Evolutionary conservation across 2,113 vertebrate species (phyloP).

Genomic region (Phalacrocorax brasilianus): DNA sequence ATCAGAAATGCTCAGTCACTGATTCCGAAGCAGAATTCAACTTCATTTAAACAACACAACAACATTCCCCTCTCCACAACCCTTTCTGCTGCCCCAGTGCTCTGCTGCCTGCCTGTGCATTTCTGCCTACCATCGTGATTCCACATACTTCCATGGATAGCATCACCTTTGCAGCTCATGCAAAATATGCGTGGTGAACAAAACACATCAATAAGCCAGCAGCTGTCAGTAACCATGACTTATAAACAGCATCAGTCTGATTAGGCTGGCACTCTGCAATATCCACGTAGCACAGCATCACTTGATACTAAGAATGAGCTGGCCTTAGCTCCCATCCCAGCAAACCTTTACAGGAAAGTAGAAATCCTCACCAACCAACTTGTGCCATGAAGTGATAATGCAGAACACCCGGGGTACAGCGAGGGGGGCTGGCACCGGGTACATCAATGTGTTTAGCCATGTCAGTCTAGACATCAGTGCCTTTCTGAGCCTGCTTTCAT

Average conservation of each 20-base stretch:
- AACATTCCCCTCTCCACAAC: too few species aligned
- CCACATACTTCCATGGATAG: not conserved
- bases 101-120: not conserved
- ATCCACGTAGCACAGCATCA: not conserved
- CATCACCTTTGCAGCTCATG: not conserved
- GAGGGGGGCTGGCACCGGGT: not conserved
- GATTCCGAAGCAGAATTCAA: not conserved
- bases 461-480: not conserved
- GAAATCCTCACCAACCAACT: not conserved
- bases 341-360: not conserved
- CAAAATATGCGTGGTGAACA: not conserved
- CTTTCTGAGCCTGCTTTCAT: not conserved
- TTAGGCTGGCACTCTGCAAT: not conserved
- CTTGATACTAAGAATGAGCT: not conserved
- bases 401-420: not conserved
- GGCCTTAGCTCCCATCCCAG: not conserved
- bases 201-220: not conserved
- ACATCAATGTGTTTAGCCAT: not conserved
- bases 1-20: not conserved
- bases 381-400: not conserved
- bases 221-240: conserved; percentile 5
- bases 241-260: not conserved
- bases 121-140: not conserved
- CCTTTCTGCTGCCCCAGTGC: not conserved
- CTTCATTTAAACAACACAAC: not conserved